Evolutionary conservation across 2,797 vertebrate species (phyloP).

Genomic region (Sebastes matsubarae): DNA sequence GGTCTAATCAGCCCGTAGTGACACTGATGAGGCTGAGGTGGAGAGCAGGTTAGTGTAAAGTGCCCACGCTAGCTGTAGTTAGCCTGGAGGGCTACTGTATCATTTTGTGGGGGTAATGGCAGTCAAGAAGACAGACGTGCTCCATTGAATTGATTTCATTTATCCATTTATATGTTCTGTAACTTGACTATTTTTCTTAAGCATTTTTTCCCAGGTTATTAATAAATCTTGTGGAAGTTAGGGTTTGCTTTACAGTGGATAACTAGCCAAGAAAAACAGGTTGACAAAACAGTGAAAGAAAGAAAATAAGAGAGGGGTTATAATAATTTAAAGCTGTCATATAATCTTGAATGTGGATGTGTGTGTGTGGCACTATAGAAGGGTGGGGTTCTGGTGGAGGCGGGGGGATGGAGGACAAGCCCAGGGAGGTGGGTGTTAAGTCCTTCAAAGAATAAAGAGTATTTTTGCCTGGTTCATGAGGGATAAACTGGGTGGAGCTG

Average conservation of each 20-base stretch:
- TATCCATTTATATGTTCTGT: neutral
- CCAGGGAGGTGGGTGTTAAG: neutral
- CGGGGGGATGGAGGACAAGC: slow-evolving; percentile 2
- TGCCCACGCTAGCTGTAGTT: slow-evolving; percentile 22
- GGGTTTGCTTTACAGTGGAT: neutral
- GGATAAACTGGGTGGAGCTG: neutral
- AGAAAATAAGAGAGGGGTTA: neutral
- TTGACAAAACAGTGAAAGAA: neutral
- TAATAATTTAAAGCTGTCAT: neutral
- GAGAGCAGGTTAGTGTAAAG: slow-evolving; percentile 36
- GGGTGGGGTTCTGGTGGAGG: neutral
- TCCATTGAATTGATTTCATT: neutral
- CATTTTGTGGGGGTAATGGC: slow-evolving; percentile 46
- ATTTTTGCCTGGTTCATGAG: slow-evolving; percentile 49
- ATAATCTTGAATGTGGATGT: neutral
- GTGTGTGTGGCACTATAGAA: neutral
- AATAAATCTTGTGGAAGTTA: neutral
- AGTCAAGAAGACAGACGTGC: slow-evolving; percentile 29
- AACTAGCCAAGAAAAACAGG: neutral
- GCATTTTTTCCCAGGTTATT: neutral
- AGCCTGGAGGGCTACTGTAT: slow-evolving; percentile 31
- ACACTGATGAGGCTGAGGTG: slow-evolving; percentile 45
- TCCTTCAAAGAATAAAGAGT: slow-evolving; percentile 27
- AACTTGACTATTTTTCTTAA: neutral
- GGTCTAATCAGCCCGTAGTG: slow-evolving; percentile 53